Evolutionary conservation across 2,888 invertebrate genomes (phyloP), one percentile per base, ranked within the genome.

Genomic region (Acanthosepion pharaonis): DNA sequence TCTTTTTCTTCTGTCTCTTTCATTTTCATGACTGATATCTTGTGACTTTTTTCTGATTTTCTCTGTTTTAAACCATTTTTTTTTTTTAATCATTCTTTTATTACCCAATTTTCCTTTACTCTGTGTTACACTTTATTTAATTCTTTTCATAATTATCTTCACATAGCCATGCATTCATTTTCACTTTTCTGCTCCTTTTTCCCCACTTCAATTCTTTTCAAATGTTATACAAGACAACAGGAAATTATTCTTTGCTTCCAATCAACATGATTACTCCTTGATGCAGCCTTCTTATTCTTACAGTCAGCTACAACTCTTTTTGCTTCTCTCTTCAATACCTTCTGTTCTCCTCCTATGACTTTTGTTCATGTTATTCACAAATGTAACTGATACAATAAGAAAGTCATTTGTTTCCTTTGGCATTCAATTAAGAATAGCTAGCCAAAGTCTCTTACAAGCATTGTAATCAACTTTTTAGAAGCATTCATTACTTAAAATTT

Each of bases 231-330:
- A 78, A 78, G 20, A 78, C 0, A 78, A n/a, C 59, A n/a, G n/a
- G 78, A n/a, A 78, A 78, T 78, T 78, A 78, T n/a, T 78, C n/a
- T 15, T 78, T 78, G n/a, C n/a, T 78, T 78, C 33, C 78, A n/a
- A 78, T 78, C 78, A 78, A n/a, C 78, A 33, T 78, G 78, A 78
- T 78, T 78, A 78, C 78, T n/a, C n/a, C n/a, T 78, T 78, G 78
- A 78, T 78, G 33, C 78, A n/a, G 78, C 2, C 28, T 78, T 78
- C n/a, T 78, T 59, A 59, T 59, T 59, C 25, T 59, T 23, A 59
- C 25, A 20, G 20, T 23, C 59, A 23, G 23, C 59, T 59, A 23
- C 59, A 23, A 23, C 59, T 59, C 23, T 59, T 5, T 59, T 23
- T 59, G 4, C 23, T 23, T n/a, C 5, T 9, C n/a, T 33, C 78